Evolutionary conservation across 2,888 invertebrate species (phyloP), one percentile per base, ranked within the genome.

Genomic region (Hemicrepidius hirtus): DNA sequence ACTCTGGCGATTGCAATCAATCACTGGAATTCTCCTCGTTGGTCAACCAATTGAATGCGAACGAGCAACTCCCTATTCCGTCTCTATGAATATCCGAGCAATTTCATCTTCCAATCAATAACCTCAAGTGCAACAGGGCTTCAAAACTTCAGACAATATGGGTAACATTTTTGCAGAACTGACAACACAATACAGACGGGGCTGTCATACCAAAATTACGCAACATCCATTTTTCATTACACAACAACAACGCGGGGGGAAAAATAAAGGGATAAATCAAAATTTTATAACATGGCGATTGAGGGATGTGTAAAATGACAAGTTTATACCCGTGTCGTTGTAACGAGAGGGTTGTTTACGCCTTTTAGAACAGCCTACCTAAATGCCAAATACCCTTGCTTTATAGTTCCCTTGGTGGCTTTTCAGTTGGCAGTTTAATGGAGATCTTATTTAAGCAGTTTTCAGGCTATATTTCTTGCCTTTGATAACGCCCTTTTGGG

Each of bases 1-100:
- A 28, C 13, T 40, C 41, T 59, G 20, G 28, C 41, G 9, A 44
- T 67, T 41, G 44, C 59, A 60, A 68, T 68, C 68, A 68, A 68
- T 68, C 60, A 68, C 50, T 18, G 3, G 37, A 60, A 49, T 35
- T 24, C 67, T 67, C 37, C 67, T 67, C 37, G 37, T 57, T 57
- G 67, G 57, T 46, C 67, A 57, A 40, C 55, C 63, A 46, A 63
- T 40, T 40, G 53, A 65, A 65, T 53, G 10, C 13, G 18, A 65
- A 53, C 65, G 21, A 37, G 32, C 40, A 37, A 21, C 16, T 63
- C 21, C 40, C 41, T 37, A 41, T 32, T 40, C 21, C 41, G 32
- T 32, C 60, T 60, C 21, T 46, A 63, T 32, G 24, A 28, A 46
- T 46, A 46, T 28, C 24, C 32, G 10, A 18, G 46, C 16, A 63